These are phyloP conservation scores for Gorsachius magnificus DNA, from an alignment of 2,797 vertebrate genomes.

Conservation along the genomic window DNA sequence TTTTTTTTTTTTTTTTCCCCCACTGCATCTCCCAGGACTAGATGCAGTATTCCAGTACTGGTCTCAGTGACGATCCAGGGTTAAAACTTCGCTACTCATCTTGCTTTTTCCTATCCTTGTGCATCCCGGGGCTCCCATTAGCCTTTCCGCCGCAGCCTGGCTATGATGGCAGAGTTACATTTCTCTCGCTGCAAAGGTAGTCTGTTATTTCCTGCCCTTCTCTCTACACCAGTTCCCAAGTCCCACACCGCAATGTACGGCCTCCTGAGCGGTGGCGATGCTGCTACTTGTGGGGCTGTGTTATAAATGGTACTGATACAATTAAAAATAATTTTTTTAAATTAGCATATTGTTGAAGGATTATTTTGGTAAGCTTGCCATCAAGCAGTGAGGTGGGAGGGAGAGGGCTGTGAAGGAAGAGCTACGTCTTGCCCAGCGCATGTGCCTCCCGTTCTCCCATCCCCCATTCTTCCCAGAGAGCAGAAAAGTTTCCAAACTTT, in stretches of 20 bases:
- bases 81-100: background rate
- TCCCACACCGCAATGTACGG: accelerated
- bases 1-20: background rate
- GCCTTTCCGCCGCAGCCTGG: background rate
- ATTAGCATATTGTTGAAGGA: background rate
- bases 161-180: background rate
- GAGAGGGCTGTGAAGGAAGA: background rate
- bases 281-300: background rate
- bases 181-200: background rate
- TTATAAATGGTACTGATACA: background rate
- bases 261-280: background rate
- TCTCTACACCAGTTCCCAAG: background rate
- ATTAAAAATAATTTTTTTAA: background rate
- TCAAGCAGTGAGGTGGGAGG: accelerated
- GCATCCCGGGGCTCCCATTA: background rate
- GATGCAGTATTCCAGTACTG: background rate
- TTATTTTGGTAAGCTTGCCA: background rate
- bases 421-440: background rate
- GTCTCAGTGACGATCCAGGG: background rate
- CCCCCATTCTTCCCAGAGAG: background rate
- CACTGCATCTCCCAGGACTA: background rate
- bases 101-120: background rate
- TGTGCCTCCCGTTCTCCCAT: background rate
- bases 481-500: background rate
- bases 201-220: background rate